phyloP scores from a whole-genome alignment of 2,113 vertebrate genomes.

The Ictidomys tridecemlineatus region DNA sequence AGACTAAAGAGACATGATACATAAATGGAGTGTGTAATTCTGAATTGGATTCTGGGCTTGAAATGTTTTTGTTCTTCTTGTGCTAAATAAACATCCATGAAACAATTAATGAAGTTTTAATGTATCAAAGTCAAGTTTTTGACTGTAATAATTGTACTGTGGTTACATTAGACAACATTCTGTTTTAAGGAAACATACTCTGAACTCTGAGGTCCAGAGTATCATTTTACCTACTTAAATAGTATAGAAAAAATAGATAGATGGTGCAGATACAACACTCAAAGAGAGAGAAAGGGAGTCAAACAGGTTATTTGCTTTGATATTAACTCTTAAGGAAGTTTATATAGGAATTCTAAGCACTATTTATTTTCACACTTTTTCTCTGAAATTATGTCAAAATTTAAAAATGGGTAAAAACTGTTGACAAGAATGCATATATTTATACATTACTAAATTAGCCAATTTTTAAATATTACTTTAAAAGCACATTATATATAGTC shows the following conservation, averaged over 20 bases:
- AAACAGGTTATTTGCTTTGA: background rate
- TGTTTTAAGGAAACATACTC: background rate
- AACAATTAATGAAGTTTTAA: background rate
- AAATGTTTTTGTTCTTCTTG: background rate
- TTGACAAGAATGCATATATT: background rate
- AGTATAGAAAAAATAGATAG: background rate
- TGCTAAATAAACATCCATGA: background rate
- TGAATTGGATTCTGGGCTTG: background rate
- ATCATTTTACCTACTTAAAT: background rate
- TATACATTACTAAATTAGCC: background rate
- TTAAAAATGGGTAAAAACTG: background rate
- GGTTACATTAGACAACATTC: background rate
- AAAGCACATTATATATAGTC: background rate
- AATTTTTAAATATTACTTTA: conserved; percentile 14
- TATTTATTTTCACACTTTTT: background rate
- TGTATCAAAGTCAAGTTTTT: background rate
- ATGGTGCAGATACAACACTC: background rate
- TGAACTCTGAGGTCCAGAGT: background rate
- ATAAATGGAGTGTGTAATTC: background rate
- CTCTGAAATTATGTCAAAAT: background rate
- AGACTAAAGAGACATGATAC: too few species aligned
- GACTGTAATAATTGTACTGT: background rate
- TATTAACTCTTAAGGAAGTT: background rate
- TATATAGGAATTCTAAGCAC: background rate
- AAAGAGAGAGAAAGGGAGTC: background rate